phyloP scores from a whole-genome alignment of 2,797 vertebrate genomes.

The Peromyscus eremicus region DNA sequence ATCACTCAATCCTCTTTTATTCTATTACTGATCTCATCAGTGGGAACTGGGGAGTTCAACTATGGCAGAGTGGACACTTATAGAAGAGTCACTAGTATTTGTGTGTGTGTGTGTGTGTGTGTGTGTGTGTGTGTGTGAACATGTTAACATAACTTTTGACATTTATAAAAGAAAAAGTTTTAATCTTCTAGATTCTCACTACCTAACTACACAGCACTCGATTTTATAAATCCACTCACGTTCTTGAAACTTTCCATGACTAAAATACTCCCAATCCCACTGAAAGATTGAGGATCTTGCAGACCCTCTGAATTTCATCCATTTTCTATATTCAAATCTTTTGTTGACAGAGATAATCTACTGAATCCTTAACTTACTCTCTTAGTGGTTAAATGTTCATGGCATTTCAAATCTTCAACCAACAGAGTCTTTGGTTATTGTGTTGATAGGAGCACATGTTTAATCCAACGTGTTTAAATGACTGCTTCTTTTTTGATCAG shows the following conservation, averaged over 20 bases:
- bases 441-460: slow-evolving; percentile 41
- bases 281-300: background rate
- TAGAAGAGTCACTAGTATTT: background rate
- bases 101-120: too few relatives aligned
- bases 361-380: background rate
- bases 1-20: background rate
- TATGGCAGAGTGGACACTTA: background rate
- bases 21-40: background rate
- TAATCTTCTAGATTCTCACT: background rate
- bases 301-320: background rate
- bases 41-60: background rate
- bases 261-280: background rate
- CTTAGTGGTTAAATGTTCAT: background rate
- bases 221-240: background rate
- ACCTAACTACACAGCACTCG: background rate
- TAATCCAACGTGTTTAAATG: slow-evolving; percentile 26
- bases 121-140: background rate
- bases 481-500: slow-evolving; percentile 49
- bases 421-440: slow-evolving; percentile 1
- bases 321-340: slow-evolving; percentile 7
- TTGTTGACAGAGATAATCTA: background rate
- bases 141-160: background rate
- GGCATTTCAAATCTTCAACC: slow-evolving; percentile 16
- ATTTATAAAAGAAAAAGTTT: background rate
- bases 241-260: background rate